Conservation (phyloP, 1,140 invertebrate genomes). For the Copidosoma floridanum region DNA sequence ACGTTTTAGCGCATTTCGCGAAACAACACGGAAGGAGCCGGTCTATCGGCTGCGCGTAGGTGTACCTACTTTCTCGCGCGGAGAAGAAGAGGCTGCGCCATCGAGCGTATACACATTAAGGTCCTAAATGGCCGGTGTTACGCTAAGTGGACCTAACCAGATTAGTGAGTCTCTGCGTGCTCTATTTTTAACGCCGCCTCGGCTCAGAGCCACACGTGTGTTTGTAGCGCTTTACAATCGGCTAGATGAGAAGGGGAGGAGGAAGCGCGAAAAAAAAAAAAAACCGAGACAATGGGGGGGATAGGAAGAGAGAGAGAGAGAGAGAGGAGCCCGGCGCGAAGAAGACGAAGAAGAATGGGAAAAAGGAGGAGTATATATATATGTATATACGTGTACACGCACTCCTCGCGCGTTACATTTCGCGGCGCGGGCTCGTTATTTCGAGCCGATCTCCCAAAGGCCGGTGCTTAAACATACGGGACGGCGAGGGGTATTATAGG, state of each 20-base stretch:
- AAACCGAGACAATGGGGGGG: background rate
- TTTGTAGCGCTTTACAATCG: background rate
- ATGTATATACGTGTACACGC: no score
- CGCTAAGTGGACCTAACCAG: conserved; percentile 53
- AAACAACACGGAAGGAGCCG: no score
- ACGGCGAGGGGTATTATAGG: no score
- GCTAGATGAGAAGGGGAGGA: background rate
- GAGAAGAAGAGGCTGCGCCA: no score
- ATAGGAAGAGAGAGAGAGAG: background rate
- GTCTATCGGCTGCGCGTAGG: no score
- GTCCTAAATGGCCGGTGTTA: conserved; percentile 49
- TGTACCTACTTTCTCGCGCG: no score
- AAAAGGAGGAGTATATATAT: no score
- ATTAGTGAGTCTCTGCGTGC: conserved; percentile 45
- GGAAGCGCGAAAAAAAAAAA: no score
- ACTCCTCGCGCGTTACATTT: background rate
- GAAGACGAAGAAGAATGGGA: conserved; percentile 1
- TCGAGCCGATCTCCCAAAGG: background rate
- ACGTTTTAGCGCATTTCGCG: conserved; percentile 47
- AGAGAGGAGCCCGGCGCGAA: background rate
- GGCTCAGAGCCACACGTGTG: conserved; percentile 9
- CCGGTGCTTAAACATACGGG: no score
- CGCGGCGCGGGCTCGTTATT: background rate
- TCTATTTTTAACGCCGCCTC: conserved; percentile 49
- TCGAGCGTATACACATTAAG: conserved; percentile 35